Evolutionary conservation across 2,888 invertebrate genomes (phyloP).

Genomic region (Theretra japonica): DNA sequence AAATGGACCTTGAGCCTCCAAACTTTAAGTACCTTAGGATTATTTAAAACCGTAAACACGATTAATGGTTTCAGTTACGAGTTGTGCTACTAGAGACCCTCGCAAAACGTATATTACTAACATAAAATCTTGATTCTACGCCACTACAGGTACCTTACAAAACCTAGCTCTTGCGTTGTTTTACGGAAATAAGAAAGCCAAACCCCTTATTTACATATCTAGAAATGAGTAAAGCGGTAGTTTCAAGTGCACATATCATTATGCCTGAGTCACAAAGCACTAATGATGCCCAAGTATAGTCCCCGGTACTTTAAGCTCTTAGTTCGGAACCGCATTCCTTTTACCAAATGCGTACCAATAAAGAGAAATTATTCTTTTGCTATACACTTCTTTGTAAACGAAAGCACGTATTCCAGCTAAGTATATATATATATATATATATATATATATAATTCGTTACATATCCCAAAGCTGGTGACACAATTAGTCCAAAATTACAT

Average conservation of each 20-base stretch:
- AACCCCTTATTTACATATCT: too few relatives aligned
- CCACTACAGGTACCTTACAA: too few relatives aligned
- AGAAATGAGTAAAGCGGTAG: neutral
- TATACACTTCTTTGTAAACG: neutral
- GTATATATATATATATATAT: neutral
- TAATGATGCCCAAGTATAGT: slow-evolving; percentile 18
- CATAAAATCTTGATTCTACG: too few relatives aligned
- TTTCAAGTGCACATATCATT: neutral
- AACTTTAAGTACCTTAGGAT: too few relatives aligned
- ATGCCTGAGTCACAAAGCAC: neutral
- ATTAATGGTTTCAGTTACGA: too few relatives aligned
- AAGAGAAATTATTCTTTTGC: neutral
- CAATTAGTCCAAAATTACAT: neutral
- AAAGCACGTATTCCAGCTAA: neutral
- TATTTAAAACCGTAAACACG: too few relatives aligned
- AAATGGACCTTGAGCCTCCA: too few relatives aligned
- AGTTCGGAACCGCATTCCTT: neutral
- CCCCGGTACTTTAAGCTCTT: neutral
- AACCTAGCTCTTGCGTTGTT: too few relatives aligned
- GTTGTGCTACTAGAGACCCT: too few relatives aligned
- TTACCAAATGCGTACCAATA: slow-evolving; percentile 11
- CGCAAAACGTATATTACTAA: too few relatives aligned
- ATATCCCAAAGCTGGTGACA: neutral
- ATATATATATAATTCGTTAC: neutral
- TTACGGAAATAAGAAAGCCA: too few relatives aligned